These are phyloP conservation scores for Phainopepla nitens DNA, from an alignment of 2,113 vertebrate genomes.

Conservation along the genomic window DNA sequence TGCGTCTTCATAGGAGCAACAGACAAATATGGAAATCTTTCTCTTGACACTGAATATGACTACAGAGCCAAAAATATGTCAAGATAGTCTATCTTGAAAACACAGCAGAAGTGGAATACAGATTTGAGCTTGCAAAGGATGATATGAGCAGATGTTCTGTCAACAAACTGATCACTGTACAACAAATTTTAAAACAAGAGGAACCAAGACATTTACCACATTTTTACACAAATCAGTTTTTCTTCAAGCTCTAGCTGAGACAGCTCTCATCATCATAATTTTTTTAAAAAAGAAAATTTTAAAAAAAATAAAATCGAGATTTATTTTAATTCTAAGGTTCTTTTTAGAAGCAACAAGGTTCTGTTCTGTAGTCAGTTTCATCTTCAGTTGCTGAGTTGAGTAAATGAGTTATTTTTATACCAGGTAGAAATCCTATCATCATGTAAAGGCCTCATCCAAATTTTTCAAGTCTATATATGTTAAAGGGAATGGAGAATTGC, in stretches of 20 bases:
- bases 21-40: conserved; percentile 54
- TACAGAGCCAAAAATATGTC: conserved; percentile 67
- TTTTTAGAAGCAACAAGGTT: neutral
- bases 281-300: neutral
- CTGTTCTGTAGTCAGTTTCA: neutral
- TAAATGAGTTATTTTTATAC: neutral
- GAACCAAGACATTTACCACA: conserved; percentile 17
- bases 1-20: conserved; percentile 62
- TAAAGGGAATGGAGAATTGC: neutral
- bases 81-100: conserved; percentile 38
- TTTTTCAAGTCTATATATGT: neutral
- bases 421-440: neutral
- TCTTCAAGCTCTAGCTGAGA: neutral
- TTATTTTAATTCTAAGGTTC: neutral
- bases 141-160: conserved; percentile 54
- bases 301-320: neutral
- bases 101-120: conserved; percentile 48
- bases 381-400: neutral
- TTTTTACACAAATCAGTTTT: neutral
- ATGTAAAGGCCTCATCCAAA: neutral
- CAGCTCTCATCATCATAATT: neutral
- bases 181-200: conserved; percentile 22
- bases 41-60: conserved; percentile 46
- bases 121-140: conserved; percentile 56
- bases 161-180: conserved; percentile 46